phyloP scores from a whole-genome alignment of 64 coral and sea anemone genomes.

The Actinia tenebrosa region DNA sequence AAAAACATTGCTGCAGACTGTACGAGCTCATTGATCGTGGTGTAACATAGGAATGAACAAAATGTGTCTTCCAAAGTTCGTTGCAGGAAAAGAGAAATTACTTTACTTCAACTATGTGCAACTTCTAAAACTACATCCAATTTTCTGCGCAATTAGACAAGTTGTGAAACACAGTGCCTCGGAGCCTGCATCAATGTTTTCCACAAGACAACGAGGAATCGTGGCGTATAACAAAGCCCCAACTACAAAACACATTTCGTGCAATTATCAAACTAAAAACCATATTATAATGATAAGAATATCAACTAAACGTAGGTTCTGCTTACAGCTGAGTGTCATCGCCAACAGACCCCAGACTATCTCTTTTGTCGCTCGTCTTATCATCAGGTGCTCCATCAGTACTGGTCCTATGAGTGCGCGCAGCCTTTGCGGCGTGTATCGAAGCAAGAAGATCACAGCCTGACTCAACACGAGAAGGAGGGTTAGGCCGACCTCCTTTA shows the following conservation, averaged over 20 bases:
- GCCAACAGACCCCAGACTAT: constrained; percentile 30
- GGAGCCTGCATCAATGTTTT: too few relatives aligned
- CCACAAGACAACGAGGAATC: too few relatives aligned
- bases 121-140: too few relatives aligned
- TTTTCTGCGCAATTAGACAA: too few relatives aligned
- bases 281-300: neutral
- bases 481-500: constrained; percentile 36
- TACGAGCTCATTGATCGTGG: too few relatives aligned
- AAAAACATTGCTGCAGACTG: too few relatives aligned
- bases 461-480: constrained; percentile 36
- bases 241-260: neutral
- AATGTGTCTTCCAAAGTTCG: too few relatives aligned
- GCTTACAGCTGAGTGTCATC: constrained; percentile 65
- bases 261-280: neutral
- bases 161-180: too few relatives aligned
- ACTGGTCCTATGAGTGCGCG: constrained; percentile 36
- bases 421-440: constrained; percentile 65
- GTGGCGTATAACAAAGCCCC: too few relatives aligned
- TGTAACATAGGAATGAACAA: too few relatives aligned
- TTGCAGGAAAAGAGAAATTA: too few relatives aligned
- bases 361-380: constrained; percentile 11
- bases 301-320: neutral
- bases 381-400: constrained; percentile 12
- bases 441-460: constrained; percentile 63
- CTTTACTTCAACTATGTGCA: too few relatives aligned